Evolutionary conservation across 2,113 vertebrate species (phyloP).

Genomic region (Gallinago undulata): DNA sequence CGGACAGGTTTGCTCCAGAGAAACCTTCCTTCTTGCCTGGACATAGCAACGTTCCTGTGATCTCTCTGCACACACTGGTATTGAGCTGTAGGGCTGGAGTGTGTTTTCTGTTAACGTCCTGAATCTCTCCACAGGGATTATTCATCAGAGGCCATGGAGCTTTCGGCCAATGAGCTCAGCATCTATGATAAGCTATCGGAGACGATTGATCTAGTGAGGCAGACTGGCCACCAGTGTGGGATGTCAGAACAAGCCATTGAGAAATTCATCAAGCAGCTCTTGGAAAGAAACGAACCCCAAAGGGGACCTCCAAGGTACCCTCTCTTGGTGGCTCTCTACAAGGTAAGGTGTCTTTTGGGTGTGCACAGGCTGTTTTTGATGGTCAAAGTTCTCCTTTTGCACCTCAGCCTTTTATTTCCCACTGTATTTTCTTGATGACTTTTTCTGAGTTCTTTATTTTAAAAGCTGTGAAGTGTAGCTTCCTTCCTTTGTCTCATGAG

Average conservation of each 20-base stretch:
- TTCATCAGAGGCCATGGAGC: constrained; percentile 80
- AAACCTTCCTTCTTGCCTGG: not conserved
- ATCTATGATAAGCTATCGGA: constrained; percentile 96
- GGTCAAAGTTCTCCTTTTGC: not conserved
- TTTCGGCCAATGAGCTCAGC: constrained; percentile 86
- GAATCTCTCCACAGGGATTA: constrained; percentile 62
- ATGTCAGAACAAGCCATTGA: constrained; percentile 96
- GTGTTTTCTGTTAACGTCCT: not conserved
- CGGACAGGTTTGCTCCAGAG: not conserved
- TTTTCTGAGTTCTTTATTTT: not conserved
- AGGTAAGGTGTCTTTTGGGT: constrained; percentile 73
- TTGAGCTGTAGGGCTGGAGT: not conserved
- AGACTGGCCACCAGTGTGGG: constrained; percentile 92
- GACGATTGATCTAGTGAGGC: constrained; percentile 91
- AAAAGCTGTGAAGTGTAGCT: not conserved
- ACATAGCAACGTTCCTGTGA: not conserved
- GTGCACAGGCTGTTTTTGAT: not conserved
- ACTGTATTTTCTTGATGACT: not conserved
- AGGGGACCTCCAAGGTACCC: constrained; percentile 86
- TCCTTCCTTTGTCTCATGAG: not conserved
- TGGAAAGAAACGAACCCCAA: constrained; percentile 92
- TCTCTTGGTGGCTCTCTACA: constrained; percentile 79
- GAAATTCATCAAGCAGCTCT: constrained; percentile 91
- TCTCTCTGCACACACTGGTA: not conserved
- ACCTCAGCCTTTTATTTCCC: not conserved